Conservation (phyloP, 2,888 invertebrate genomes). For the Drosophila mercatorum region DNA sequence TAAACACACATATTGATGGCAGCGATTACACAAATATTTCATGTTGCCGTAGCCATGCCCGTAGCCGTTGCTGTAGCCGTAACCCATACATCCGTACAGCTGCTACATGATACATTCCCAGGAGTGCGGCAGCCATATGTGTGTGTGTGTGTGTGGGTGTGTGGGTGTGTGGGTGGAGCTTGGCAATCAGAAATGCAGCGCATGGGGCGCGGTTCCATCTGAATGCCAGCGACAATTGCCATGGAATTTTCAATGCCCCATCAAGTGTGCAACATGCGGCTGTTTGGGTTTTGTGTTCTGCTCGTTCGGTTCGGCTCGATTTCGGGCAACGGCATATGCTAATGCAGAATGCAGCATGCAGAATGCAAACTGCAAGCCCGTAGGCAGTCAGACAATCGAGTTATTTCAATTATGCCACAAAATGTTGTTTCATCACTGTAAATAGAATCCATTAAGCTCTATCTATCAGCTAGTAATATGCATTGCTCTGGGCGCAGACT, state of each 20-base stretch:
- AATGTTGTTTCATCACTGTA: conserved; percentile 1
- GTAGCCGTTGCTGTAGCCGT: background rate
- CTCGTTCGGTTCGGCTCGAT: background rate
- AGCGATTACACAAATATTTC: conserved; percentile 55
- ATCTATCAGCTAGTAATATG: background rate
- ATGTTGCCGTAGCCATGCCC: conserved; percentile 19
- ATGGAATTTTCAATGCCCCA: conserved; percentile 43
- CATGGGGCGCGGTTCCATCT: conserved; percentile 25
- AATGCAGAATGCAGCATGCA: background rate
- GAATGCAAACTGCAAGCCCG: background rate
- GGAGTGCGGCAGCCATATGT: background rate
- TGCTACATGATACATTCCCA: conserved; percentile 26
- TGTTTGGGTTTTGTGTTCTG: background rate
- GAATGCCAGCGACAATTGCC: conserved; percentile 55
- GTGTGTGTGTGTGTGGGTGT: background rate
- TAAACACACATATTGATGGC: conserved; percentile 54
- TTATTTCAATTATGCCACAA: conserved; percentile 16
- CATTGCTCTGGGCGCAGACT: background rate
- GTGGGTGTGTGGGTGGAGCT: conserved; percentile 4
- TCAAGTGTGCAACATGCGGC: conserved; percentile 29
- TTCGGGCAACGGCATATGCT: conserved; percentile 6
- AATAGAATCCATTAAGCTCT: background rate
- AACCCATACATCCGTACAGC: conserved; percentile 7
- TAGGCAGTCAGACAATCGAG: conserved; percentile 16
- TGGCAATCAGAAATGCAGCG: conserved; percentile 43